Conservation (phyloP, 2,113 vertebrate species). For the Eubucco bourcierii region DNA sequence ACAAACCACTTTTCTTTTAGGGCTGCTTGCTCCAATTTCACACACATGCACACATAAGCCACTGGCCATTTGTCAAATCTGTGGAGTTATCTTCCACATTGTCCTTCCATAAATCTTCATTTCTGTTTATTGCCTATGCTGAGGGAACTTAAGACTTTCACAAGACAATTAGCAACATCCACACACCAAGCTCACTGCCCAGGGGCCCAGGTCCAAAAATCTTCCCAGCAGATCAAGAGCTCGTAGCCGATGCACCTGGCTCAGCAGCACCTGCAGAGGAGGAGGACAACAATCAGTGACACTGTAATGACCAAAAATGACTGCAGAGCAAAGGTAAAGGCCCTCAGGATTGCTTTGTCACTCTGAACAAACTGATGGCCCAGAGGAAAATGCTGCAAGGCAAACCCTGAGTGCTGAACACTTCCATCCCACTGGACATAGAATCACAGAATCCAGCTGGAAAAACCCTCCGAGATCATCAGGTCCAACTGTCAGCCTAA, state of each 20-base stretch:
- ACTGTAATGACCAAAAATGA: too few species aligned
- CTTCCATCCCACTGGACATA: too few species aligned
- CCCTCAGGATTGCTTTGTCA: rapidly evolving
- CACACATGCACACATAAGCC: neutral
- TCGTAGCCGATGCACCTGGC: conserved; percentile 94
- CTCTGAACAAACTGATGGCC: neutral
- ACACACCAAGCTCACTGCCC: conserved; percentile 96
- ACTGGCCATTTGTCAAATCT: neutral
- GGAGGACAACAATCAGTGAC: neutral
- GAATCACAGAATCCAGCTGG: too few species aligned
- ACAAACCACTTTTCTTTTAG: neutral
- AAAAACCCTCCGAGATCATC: too few species aligned
- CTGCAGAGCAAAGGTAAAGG: rapidly evolving
- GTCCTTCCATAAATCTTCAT: neutral
- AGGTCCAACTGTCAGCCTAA: too few species aligned
- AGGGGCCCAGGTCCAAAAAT: conserved; percentile 96
- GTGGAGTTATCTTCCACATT: neutral
- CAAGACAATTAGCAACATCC: neutral
- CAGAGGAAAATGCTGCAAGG: neutral
- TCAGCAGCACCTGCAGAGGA: conserved; percentile 90
- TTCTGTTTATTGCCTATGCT: neutral
- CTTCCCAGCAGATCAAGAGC: conserved; percentile 92
- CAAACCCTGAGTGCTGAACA: neutral
- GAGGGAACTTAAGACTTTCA: neutral
- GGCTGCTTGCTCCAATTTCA: neutral